phyloP scores from a whole-genome alignment of 1,140 invertebrate species.

The Heliconius hewitsoni region DNA sequence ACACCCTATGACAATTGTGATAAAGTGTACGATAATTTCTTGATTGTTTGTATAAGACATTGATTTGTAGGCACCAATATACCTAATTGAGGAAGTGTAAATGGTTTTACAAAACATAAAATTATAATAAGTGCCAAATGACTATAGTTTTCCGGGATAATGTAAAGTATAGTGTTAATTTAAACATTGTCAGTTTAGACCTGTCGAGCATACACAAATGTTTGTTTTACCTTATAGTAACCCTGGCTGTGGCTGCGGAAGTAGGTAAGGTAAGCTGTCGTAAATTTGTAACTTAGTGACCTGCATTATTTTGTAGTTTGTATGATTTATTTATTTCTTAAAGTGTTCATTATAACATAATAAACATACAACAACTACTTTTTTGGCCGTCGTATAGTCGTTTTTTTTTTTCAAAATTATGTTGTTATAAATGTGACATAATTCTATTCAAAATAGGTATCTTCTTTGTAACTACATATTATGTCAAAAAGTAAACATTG shows the following conservation, averaged over 20 bases:
- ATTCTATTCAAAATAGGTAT: neutral
- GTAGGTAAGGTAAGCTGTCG: conserved; percentile 27
- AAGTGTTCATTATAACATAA: neutral
- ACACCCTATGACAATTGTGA: too few species aligned
- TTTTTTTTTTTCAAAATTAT: neutral
- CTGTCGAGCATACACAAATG: conserved; percentile 10
- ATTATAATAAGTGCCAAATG: conserved; percentile 26
- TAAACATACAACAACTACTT: neutral
- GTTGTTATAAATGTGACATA: neutral
- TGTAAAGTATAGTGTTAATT: conserved; percentile 8
- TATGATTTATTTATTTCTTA: neutral
- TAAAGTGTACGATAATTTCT: too few species aligned
- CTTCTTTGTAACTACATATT: neutral
- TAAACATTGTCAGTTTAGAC: conserved; percentile 11
- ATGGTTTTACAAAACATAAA: neutral
- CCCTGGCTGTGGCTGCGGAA: conserved; percentile 38
- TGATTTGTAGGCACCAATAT: neutral
- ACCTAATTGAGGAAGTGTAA: neutral
- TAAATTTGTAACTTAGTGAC: conserved; percentile 21
- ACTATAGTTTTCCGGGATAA: conserved; percentile 27
- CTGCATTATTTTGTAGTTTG: neutral
- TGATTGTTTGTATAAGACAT: neutral
- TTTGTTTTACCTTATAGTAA: conserved; percentile 35
- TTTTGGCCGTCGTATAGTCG: neutral
- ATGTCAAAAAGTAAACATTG: neutral